phyloP scores from a whole-genome alignment of 2,797 vertebrate genomes.

The Atherinosoma microstoma region DNA sequence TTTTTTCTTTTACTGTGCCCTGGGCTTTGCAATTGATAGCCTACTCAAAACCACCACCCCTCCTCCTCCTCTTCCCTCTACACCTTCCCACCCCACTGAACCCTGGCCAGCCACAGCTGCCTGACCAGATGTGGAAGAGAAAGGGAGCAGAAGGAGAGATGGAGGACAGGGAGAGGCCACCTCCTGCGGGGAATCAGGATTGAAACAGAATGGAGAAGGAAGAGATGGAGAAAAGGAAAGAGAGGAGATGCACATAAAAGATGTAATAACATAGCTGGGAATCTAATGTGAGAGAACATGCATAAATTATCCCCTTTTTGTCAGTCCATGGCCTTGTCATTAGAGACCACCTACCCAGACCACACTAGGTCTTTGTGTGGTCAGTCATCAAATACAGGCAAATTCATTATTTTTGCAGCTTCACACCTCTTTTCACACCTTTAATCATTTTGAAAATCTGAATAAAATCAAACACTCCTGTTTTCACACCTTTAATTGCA shows the following conservation, averaged over 20 bases:
- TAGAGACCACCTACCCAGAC: slow-evolving; percentile 69
- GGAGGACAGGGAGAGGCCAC: slow-evolving; percentile 85
- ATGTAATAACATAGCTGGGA: slow-evolving; percentile 31
- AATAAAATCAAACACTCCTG: slow-evolving; percentile 2
- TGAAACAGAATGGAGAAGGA: slow-evolving; percentile 83
- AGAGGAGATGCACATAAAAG: slow-evolving; percentile 38
- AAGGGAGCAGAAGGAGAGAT: slow-evolving; percentile 72
- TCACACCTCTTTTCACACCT: slow-evolving; percentile 49
- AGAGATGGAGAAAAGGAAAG: slow-evolving; percentile 49
- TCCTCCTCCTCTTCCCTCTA: slow-evolving; percentile 77
- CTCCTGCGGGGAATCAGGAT: slow-evolving; percentile 92
- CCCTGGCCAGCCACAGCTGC: slow-evolving; percentile 97
- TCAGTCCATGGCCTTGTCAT: slow-evolving; percentile 60
- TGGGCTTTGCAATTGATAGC: slow-evolving; percentile 99
- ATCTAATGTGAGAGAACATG: slow-evolving; percentile 38
- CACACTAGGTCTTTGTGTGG: slow-evolving; percentile 22
- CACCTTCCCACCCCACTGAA: slow-evolving; percentile 89
- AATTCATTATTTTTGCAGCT: slow-evolving; percentile 43
- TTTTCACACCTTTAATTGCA: slow-evolving; percentile 24
- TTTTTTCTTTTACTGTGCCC: slow-evolving; percentile 91
- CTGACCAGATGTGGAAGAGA: slow-evolving; percentile 93
- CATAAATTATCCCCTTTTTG: slow-evolving; percentile 46
- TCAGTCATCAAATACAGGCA: slow-evolving; percentile 19
- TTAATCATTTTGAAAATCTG: slow-evolving; percentile 14
- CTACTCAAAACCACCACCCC: slow-evolving; percentile 84